These are phyloP conservation scores for Setipinna tenuifilis DNA, from an alignment of 2,797 vertebrate species.

Conservation along the genomic window DNA sequence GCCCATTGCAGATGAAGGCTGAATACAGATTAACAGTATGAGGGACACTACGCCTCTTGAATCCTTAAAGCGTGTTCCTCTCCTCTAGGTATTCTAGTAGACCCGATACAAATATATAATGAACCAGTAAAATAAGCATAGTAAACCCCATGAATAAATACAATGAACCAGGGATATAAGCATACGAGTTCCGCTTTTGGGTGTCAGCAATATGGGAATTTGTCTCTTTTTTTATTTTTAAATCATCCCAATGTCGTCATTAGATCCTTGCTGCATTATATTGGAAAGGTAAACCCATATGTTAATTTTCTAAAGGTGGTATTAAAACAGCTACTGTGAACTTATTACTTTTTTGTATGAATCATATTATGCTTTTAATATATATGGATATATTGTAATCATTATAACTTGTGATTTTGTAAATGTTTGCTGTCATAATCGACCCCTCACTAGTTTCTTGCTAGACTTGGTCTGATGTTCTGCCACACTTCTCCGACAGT, in stretches of 20 bases:
- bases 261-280: constrained; percentile 47
- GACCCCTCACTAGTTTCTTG: constrained; percentile 43
- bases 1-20: no score
- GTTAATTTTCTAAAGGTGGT: constrained; percentile 68
- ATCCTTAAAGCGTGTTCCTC: no score
- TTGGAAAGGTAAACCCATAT: constrained; percentile 62
- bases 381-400: constrained; percentile 77
- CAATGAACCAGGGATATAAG: no score
- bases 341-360: constrained; percentile 72
- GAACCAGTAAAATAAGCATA: no score
- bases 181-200: constrained; percentile 18
- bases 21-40: no score
- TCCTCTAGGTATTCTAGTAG: no score
- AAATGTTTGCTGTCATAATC: constrained; percentile 68
- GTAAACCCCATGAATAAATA: no score
- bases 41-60: no score
- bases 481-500: constrained; percentile 38
- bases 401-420: constrained; percentile 78
- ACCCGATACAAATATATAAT: no score
- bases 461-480: constrained; percentile 45
- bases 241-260: constrained; percentile 37
- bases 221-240: constrained; percentile 48
- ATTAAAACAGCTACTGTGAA: constrained; percentile 80
- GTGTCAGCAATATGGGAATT: constrained; percentile 54
- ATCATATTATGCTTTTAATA: constrained; percentile 71